Percentiles rank a stretch among this genome's conserved stretches.
Evolutionary conservation across 2,113 vertebrate species (phyloP).

Genomic region (Colossoma macropomum): DNA sequence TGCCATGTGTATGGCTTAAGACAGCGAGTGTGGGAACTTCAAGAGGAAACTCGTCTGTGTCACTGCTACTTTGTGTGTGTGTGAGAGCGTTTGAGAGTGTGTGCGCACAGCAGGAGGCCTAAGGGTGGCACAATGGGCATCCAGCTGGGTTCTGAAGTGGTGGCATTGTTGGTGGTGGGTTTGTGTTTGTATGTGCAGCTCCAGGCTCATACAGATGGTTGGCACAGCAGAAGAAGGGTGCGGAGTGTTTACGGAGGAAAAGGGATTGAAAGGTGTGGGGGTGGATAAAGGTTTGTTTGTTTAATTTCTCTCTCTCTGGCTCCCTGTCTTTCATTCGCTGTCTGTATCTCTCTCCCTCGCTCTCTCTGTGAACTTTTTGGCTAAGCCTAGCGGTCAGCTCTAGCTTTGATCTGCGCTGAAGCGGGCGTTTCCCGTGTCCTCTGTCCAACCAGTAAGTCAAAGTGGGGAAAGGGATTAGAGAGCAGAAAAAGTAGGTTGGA

Average conservation of each 20-base stretch:
- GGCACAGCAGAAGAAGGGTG: constrained; percentile 18
- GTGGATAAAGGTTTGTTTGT: constrained; percentile 42
- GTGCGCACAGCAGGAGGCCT: constrained; percentile 9
- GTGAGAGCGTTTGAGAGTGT: neutral
- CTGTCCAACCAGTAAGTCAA: constrained; percentile 59
- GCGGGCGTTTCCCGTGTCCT: constrained; percentile 41
- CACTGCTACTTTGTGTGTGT: neutral
- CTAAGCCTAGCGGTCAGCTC: constrained; percentile 15
- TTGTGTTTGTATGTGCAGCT: constrained; percentile 17
- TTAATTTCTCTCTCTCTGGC: constrained; percentile 8
- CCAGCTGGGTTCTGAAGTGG: constrained; percentile 31
- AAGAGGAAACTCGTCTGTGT: neutral
- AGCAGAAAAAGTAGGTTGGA: constrained; percentile 77
- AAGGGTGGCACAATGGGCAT: neutral
- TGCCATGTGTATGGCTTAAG: neutral
- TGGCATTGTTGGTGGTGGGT: constrained; percentile 33
- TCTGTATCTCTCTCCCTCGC: neutral
- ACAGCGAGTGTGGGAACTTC: constrained; percentile 11
- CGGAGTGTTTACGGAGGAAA: constrained; percentile 43
- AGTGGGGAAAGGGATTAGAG: constrained; percentile 72
- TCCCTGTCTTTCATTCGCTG: constrained; percentile 8
- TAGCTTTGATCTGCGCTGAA: constrained; percentile 17
- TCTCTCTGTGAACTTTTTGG: constrained; percentile 6
- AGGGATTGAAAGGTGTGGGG: constrained; percentile 44
- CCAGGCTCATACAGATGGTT: constrained; percentile 15